Evolutionary conservation across 2,797 vertebrate species (phyloP), one percentile per base, ranked within the genome.

Genomic region (Rhynchotus rufescens): DNA sequence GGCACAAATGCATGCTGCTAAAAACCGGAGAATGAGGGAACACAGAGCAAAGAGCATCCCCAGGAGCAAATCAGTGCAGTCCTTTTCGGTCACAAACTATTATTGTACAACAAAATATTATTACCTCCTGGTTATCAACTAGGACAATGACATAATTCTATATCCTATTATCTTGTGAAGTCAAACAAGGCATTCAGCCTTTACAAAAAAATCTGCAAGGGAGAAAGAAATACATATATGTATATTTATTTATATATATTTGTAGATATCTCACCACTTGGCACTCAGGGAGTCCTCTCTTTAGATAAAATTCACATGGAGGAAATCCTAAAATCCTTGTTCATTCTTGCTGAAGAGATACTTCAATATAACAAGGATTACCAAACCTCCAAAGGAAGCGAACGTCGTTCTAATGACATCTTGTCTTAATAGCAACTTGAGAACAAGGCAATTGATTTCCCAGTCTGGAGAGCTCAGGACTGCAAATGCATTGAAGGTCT

Each of bases 331-430:
- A 85, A 84, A 93, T 81, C 83, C 91, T 89, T 82, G 56, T 44
- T 68, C 23, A 54, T 68, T 88, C 59, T 87, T 90, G 79, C 86
- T 51, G 87, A 36, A 80, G 26, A 94, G 79, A 85, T 61, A 44
- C 73, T 89, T 95, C 73, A 95, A 69, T 60, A 84, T 74, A 85
- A 89, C 75, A 95, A 91, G 94, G 75, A 92, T 94, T 93, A 78
- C 77, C 90, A 84, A 95, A 42, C 36, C 40, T 73, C 78, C n/a
- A 84, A 92, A 89, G 69, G 19, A 88, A 95, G 54, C 17, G 92
- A 89, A 56, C 5, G 69, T 22, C 7, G 15, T 85, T 62, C 94
- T 62, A 94, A 30, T 56, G 36, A 86, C 75, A 49, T 6, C 10
- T 25, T 23, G 44, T 44, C 26, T 52, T 49, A 59, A 73, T 49